A percentile compares a stretch with the other conserved stretches of the same genome.
phyloP scores from a whole-genome alignment of 2,113 vertebrate species.

The Paratilapia polleni region DNA sequence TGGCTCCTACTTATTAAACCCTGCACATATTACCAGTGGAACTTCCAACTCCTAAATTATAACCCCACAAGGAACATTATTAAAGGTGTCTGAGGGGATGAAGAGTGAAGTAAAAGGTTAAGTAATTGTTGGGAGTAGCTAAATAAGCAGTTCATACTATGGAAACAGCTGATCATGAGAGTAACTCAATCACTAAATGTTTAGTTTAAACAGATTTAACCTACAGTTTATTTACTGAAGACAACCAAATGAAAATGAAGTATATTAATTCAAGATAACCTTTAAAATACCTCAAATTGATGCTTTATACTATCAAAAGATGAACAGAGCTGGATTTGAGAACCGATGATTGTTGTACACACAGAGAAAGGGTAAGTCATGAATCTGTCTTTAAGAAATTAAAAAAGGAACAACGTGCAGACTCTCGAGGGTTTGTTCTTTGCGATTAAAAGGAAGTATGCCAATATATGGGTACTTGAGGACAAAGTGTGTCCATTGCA shows the following conservation, averaged over 20 bases:
- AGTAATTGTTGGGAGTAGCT: neutral
- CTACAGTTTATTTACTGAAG: neutral
- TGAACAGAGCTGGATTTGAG: neutral
- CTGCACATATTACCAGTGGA: slow-evolving; percentile 22
- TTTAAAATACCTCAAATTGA: neutral
- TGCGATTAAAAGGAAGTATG: neutral
- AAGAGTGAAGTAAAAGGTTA: slow-evolving; percentile 9
- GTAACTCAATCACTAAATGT: neutral
- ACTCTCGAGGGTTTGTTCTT: slow-evolving; percentile 3
- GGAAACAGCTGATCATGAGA: neutral
- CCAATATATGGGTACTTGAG: slow-evolving; percentile 27
- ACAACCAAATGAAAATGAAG: neutral
- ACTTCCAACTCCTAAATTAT: slow-evolving; percentile 48
- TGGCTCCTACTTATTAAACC: slow-evolving; percentile 46
- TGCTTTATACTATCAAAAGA: neutral
- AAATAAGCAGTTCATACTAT: neutral
- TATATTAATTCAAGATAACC: neutral
- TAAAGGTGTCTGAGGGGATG: slow-evolving; percentile 18
- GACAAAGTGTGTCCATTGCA: slow-evolving; percentile 33
- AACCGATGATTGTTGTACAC: neutral
- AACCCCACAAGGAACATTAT: slow-evolving; percentile 33
- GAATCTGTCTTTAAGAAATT: neutral
- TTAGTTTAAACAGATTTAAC: neutral
- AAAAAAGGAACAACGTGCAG: neutral
- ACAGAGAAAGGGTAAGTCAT: neutral